Conservation (phyloP, 1,140 invertebrate genomes). For the Drosophila ohnishii region DNA sequence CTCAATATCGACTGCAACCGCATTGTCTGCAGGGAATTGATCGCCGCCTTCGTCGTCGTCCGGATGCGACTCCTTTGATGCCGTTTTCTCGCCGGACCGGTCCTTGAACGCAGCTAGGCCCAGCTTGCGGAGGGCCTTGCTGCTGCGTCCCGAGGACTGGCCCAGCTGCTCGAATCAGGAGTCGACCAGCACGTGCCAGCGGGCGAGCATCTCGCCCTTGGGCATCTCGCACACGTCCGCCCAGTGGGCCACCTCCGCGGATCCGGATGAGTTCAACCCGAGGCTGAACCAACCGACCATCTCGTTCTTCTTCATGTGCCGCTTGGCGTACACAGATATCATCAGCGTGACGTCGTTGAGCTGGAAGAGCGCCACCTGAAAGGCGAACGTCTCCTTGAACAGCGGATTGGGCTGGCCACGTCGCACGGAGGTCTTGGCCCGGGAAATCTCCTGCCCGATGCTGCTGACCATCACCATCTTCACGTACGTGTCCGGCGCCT, state of each 20-base stretch:
- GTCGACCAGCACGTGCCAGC: conserved; percentile 89
- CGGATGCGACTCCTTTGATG: conserved; percentile 40
- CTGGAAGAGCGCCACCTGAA: conserved; percentile 97
- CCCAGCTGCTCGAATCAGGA: conserved; percentile 83
- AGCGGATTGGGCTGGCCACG: conserved; percentile 96
- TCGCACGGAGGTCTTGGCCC: conserved; percentile 94
- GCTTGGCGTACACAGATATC: conserved; percentile 95
- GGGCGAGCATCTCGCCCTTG: conserved; percentile 82
- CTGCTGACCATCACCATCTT: conserved; percentile 95
- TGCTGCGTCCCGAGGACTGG: conserved; percentile 75
- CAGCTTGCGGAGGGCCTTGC: conserved; percentile 63
- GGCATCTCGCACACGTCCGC: conserved; percentile 91
- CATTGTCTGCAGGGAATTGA: conserved; percentile 63
- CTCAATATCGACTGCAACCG: conserved; percentile 80
- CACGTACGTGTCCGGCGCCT: conserved; percentile 96
- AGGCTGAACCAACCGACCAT: conserved; percentile 98
- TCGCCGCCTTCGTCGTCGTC: conserved; percentile 35
- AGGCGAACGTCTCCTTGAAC: conserved; percentile 98
- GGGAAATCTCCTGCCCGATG: conserved; percentile 95
- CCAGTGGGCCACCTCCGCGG: conserved; percentile 97
- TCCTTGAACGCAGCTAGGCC: conserved; percentile 75
- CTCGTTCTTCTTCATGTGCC: conserved; percentile 96
- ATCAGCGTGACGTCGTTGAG: conserved; percentile 97
- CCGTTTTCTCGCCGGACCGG: conserved; percentile 70
- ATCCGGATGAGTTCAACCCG: conserved; percentile 94